phyloP scores from a whole-genome alignment of 2,888 invertebrate species.

The Cantharis flavilabris region DNA sequence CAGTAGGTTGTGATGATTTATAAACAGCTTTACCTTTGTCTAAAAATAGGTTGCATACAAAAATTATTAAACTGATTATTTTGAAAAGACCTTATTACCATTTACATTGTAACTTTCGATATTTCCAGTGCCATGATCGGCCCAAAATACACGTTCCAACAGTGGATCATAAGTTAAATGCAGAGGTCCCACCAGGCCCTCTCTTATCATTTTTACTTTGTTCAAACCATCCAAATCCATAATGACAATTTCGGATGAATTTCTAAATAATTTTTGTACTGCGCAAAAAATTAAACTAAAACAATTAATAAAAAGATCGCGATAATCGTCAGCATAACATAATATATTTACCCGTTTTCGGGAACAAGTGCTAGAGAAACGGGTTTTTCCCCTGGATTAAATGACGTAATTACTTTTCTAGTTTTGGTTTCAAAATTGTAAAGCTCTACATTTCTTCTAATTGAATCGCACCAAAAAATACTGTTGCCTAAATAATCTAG shows the following conservation, averaged over 20 bases:
- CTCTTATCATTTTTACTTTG: neutral
- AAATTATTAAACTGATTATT: neutral
- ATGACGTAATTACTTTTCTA: slow-evolving; percentile 65
- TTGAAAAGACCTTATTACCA: neutral
- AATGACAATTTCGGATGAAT: neutral
- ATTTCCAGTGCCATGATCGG: neutral
- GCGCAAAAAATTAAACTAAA: neutral
- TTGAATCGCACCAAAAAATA: slow-evolving; percentile 73
- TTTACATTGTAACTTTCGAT: neutral
- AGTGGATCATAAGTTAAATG: neutral
- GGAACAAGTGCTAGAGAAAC: slow-evolving; percentile 71
- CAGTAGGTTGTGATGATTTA: neutral
- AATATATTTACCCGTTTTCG: slow-evolving; percentile 63
- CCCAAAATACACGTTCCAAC: neutral
- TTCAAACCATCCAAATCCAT: neutral
- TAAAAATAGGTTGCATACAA: neutral
- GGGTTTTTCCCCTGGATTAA: slow-evolving; percentile 63
- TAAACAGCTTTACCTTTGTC: neutral
- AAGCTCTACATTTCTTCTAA: slow-evolving; percentile 66
- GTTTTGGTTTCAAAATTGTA: slow-evolving; percentile 64
- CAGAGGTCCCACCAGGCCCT: neutral
- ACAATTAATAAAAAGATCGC: neutral
- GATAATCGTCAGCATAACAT: neutral
- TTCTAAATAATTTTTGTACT: neutral
- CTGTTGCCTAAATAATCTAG: slow-evolving; percentile 73